Conservation (phyloP, 2,113 vertebrate species). For the Lophochroa leadbeateri region DNA sequence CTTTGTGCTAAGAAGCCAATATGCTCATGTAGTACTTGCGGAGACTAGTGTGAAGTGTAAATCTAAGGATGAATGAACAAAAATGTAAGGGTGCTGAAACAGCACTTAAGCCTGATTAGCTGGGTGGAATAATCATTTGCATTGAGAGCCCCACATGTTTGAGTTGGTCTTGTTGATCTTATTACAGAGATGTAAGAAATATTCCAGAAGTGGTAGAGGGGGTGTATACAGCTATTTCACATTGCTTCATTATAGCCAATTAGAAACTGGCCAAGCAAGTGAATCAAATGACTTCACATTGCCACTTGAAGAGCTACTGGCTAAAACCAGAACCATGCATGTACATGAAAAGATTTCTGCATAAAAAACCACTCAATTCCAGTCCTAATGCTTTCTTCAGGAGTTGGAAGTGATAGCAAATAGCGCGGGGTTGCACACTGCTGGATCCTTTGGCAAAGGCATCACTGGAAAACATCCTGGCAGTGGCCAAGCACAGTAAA, state of each 20-base stretch:
- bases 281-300: neutral
- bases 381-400: neutral
- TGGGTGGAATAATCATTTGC: neutral
- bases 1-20: neutral
- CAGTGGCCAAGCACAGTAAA: neutral
- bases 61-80: neutral
- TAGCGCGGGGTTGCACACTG: accelerated
- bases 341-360: neutral
- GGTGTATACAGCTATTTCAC: neutral
- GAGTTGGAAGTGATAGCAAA: accelerated
- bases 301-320: neutral
- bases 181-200: neutral
- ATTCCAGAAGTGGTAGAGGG: neutral
- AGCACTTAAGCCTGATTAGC: neutral
- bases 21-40: accelerated
- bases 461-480: neutral
- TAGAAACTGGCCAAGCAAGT: neutral
- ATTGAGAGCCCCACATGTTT: accelerated
- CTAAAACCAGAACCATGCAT: neutral
- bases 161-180: neutral
- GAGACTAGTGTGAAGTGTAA: neutral
- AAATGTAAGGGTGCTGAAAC: accelerated
- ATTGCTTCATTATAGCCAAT: neutral
- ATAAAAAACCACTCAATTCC: neutral
- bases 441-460: neutral